These are phyloP conservation scores for Caenorhabditis doughertyi DNA, from an alignment of 2,888 invertebrate genomes.

Conservation along the genomic window DNA sequence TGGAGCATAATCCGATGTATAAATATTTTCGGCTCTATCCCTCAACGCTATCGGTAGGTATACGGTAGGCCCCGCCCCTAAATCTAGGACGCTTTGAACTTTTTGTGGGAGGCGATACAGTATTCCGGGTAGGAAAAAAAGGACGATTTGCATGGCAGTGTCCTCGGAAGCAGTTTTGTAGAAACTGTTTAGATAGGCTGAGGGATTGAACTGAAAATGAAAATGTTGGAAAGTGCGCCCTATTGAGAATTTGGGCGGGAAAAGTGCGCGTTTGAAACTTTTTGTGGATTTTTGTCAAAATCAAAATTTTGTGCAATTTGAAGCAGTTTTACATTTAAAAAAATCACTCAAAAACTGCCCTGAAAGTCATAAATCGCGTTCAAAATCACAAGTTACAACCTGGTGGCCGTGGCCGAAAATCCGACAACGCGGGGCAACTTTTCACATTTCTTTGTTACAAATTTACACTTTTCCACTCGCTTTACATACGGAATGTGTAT, in stretches of 20 bases:
- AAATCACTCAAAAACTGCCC: no score
- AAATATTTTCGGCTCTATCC: slow-evolving; percentile 76
- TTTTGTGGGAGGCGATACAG: slow-evolving; percentile 80
- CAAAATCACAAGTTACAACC: no score
- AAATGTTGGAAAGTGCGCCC: neutral
- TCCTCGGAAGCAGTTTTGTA: slow-evolving; percentile 80
- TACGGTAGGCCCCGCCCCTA: slow-evolving; percentile 81
- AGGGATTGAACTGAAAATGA: slow-evolving; percentile 78
- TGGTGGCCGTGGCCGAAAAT: no score
- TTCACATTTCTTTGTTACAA: no score
- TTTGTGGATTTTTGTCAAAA: neutral
- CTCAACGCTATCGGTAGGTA: slow-evolving; percentile 79
- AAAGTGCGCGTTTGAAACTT: neutral
- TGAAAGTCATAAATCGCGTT: no score
- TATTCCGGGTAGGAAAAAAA: slow-evolving; percentile 82
- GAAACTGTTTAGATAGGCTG: slow-evolving; percentile 79
- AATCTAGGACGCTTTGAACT: slow-evolving; percentile 77
- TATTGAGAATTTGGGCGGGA: neutral
- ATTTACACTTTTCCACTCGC: no score
- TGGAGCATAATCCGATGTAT: slow-evolving; percentile 81
- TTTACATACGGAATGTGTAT: no score
- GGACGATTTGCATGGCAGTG: slow-evolving; percentile 81
- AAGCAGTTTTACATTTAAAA: no score
- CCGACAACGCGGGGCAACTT: no score
- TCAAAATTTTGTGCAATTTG: neutral